A percentile compares a stretch with the other conserved stretches of the same genome.
Evolutionary conservation across 2,113 vertebrate species (phyloP).

Genomic region (Nyctereutes procyonoides): DNA sequence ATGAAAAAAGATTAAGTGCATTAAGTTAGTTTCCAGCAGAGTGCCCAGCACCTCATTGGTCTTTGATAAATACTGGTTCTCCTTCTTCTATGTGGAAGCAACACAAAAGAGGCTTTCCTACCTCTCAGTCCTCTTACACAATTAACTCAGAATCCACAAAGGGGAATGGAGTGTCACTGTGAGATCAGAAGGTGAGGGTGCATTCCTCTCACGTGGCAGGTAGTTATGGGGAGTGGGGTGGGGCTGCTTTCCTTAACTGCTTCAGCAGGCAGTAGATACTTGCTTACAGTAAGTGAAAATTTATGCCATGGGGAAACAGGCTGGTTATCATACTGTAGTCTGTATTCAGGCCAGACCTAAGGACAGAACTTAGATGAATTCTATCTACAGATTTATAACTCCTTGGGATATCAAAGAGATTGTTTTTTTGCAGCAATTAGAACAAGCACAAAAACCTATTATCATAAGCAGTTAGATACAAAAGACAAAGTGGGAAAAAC

Average conservation of each 20-base stretch:
- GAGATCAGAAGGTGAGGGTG: not conserved
- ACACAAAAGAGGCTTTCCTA: not conserved
- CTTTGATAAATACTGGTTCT: not conserved
- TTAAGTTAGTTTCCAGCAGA: not conserved
- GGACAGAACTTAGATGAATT: not conserved
- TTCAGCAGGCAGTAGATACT: not conserved
- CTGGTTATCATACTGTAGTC: not conserved
- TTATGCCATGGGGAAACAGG: not conserved
- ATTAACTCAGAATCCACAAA: not conserved
- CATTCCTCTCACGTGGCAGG: not conserved
- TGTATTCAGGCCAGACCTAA: not conserved
- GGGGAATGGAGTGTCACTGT: not conserved
- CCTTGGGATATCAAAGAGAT: not conserved
- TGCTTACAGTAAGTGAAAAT: not conserved
- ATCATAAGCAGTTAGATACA: not conserved
- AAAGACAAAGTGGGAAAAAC: conserved; percentile 26
- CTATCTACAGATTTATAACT: not conserved
- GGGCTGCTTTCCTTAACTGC: not conserved
- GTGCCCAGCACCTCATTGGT: not conserved
- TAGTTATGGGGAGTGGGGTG: not conserved
- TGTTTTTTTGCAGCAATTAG: not conserved
- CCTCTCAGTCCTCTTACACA: not conserved
- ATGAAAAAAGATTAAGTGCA: not conserved
- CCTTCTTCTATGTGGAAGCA: not conserved
- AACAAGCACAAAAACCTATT: not conserved